phyloP scores from a whole-genome alignment of 2,113 vertebrate species.

The Chloropsis hardwickii region DNA sequence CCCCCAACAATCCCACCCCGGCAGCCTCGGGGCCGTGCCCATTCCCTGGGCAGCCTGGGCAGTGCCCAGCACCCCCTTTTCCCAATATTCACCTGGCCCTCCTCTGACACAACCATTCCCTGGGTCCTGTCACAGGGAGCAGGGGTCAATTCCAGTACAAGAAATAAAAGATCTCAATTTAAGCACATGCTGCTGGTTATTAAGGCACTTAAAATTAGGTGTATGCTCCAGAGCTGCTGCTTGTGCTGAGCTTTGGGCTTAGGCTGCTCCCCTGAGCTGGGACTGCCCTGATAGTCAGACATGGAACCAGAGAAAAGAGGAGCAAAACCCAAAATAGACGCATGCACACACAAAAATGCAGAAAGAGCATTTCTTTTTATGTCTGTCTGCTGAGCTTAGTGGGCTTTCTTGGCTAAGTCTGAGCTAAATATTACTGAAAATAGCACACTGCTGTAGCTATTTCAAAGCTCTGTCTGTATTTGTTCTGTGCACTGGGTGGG shows the following conservation, averaged over 20 bases:
- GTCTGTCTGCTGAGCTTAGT: conserved; percentile 51
- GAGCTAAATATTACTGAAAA: conserved; percentile 61
- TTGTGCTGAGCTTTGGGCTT: not conserved
- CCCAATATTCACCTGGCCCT: not conserved
- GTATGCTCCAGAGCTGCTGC: not conserved
- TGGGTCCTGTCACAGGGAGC: not conserved
- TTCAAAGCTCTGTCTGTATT: conserved; percentile 62
- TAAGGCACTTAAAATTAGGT: not conserved
- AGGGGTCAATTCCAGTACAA: not conserved
- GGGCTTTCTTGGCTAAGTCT: conserved; percentile 51
- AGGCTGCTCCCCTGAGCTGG: not conserved
- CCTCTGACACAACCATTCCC: not conserved
- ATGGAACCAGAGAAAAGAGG: not conserved
- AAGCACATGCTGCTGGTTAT: not conserved
- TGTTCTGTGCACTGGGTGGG: conserved; percentile 62
- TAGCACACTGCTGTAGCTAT: conserved; percentile 52
- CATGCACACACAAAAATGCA: conserved; percentile 17
- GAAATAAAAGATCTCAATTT: not conserved
- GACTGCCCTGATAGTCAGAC: not conserved
- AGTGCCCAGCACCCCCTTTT: not conserved
- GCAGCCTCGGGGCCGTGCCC: not conserved
- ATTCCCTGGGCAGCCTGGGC: not conserved
- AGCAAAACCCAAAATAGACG: conserved; percentile 42
- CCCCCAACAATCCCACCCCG: not conserved
- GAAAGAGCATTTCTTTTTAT: conserved; percentile 51